Evolutionary conservation across 2,113 vertebrate genomes (phyloP).

Genomic region (Theristicus caerulescens): DNA sequence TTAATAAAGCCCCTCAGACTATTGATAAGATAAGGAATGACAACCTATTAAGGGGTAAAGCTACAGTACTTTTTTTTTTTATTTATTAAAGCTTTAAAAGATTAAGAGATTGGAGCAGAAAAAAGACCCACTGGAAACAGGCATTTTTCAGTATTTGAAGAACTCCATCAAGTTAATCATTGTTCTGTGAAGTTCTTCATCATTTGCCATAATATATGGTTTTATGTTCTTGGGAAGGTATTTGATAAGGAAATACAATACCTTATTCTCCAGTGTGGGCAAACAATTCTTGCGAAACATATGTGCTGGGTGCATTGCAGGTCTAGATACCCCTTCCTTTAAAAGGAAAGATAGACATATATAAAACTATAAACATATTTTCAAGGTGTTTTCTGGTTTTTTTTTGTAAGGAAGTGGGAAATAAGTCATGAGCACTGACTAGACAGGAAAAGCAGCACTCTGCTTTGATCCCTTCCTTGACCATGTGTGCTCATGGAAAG

Average conservation of each 20-base stretch:
- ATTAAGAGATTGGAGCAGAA: neutral
- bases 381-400: neutral
- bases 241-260: neutral
- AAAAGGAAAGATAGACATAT: neutral
- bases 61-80: neutral
- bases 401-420: neutral
- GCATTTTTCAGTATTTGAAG: neutral
- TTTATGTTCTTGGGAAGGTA: neutral
- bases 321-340: neutral
- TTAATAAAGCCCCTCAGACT: neutral
- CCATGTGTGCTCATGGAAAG: fast-evolving
- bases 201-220: neutral
- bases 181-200: neutral
- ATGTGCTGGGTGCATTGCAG: too few relatives aligned
- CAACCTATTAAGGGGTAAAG: neutral
- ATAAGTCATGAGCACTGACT: neutral
- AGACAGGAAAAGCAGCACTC: neutral
- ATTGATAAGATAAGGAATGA: conserved; percentile 1
- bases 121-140: neutral
- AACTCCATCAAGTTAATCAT: neutral
- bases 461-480: neutral
- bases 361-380: neutral
- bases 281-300: neutral
- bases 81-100: neutral
- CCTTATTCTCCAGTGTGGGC: neutral